Evolutionary conservation across 64 coral and sea anemone species (phyloP).

Genomic region (Montipora sp.): DNA sequence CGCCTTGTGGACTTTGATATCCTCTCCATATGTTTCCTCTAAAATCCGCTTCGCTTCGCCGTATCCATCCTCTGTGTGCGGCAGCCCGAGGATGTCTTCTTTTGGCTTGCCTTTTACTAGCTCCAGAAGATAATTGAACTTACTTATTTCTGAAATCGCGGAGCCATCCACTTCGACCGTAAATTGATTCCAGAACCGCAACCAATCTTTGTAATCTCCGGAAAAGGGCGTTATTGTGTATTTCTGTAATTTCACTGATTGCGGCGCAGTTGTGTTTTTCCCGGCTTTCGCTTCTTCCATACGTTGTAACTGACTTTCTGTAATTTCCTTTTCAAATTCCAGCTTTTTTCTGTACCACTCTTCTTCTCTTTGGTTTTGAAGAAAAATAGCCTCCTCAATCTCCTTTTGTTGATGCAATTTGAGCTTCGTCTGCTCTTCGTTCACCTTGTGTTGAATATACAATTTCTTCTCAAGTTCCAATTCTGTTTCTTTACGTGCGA

Average conservation of each 20-base stretch:
- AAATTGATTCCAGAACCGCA: slow-evolving; percentile 48
- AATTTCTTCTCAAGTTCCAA: neutral
- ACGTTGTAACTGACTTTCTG: no score
- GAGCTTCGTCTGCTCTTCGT: neutral
- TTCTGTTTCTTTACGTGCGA: neutral
- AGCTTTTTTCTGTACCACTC: neutral
- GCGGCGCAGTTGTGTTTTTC: neutral
- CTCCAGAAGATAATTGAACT: slow-evolving; percentile 72
- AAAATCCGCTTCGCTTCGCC: slow-evolving; percentile 39
- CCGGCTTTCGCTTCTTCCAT: no score
- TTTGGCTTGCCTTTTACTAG: slow-evolving; percentile 52
- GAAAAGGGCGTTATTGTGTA: slow-evolving; percentile 43
- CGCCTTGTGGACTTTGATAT: slow-evolving; percentile 47
- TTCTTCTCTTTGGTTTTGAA: neutral
- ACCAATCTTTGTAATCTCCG: slow-evolving; percentile 50
- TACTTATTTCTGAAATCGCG: slow-evolving; percentile 60
- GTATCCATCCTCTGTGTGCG: slow-evolving; percentile 61
- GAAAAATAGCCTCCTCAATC: neutral
- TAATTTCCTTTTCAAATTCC: neutral
- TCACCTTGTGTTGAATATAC: neutral
- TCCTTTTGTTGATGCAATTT: neutral
- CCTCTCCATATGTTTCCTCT: neutral
- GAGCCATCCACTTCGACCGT: slow-evolving; percentile 39
- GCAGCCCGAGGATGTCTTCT: slow-evolving; percentile 54
- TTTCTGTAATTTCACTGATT: slow-evolving; percentile 45